Conservation (phyloP, 2,888 invertebrate genomes). For the Lasiommata megera region DNA sequence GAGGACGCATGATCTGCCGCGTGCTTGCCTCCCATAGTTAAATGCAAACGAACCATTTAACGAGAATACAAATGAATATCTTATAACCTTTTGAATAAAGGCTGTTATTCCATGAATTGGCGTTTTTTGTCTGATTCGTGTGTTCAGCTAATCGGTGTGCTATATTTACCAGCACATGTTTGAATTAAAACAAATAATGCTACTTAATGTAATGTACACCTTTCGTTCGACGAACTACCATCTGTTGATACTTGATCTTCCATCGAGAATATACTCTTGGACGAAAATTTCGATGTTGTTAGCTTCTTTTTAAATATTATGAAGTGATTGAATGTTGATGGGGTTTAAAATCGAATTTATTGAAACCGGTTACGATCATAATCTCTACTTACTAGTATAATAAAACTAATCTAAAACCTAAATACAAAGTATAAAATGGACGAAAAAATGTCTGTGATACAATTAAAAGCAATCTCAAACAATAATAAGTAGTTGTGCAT, state of each 20-base stretch:
- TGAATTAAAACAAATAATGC: conserved; percentile 48
- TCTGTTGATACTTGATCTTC: background rate
- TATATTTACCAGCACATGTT: conserved; percentile 50
- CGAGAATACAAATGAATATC: background rate
- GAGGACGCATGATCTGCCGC: conserved; percentile 15
- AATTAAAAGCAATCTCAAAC: too few species aligned
- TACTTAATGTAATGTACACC: conserved; percentile 41
- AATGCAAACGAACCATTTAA: conserved; percentile 5
- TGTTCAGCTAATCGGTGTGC: conserved; percentile 32
- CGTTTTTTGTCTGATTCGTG: background rate
- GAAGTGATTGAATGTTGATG: too few species aligned
- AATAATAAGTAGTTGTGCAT: too few species aligned
- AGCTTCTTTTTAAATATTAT: too few species aligned
- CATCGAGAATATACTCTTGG: too few species aligned
- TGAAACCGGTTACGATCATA: too few species aligned
- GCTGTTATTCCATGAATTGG: background rate
- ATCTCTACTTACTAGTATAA: too few species aligned
- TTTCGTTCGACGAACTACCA: conserved; percentile 36
- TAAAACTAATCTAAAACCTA: too few species aligned
- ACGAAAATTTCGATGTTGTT: too few species aligned
- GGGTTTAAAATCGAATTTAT: too few species aligned
- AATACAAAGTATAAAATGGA: too few species aligned
- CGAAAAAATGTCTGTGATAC: too few species aligned
- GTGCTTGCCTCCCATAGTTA: conserved; percentile 8
- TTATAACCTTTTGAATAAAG: background rate